Evolutionary conservation across 2,888 invertebrate genomes (phyloP), one percentile per base, ranked within the genome.

Genomic region (Watsonalla cultraria): DNA sequence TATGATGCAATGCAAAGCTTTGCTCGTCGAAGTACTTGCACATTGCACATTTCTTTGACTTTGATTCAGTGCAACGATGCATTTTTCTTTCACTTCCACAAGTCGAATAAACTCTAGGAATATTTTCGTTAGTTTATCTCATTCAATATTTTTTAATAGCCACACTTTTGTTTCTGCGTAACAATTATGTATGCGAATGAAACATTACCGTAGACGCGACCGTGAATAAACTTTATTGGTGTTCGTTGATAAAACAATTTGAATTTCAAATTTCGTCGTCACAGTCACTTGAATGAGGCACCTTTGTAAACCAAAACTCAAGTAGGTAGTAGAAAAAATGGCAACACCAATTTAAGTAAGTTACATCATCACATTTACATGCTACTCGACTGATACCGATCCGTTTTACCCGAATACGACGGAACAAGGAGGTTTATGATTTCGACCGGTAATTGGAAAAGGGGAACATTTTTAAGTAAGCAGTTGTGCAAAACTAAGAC

Each of bases 231-330:
- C 65, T 68, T 64, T 65, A 72, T 73, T 66, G 65, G 67, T 63
- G 68, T 68, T 57, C 55, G 60, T 56, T 62, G 65, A 67, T 68
- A 64, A 51, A 58, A 56, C 49, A 48, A 72, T 72, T 72, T 68
- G 68, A 64, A 73, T 62, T 68, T 67, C 67, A 74, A 76, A 77
- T 76, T 61, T 58, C 56, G 58, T 61, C 56, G 64, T 62, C 66
- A 64, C 61, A 62, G 66, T 59, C 63, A 60, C 60, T 67, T 57
- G 58, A 58, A 58, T 59, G 58, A 56, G 57, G 53, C 58, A 58
- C 54, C 57, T 65, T 64, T 60, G 58, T 59, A 51, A 63, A 46
- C 57, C 54, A 24, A 24, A 1, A 24, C 2, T 24, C 24, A 54
- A 58, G 52, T 55, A 61, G 54, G 50, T 47, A 13, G 47, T 54